These are phyloP conservation scores for Tragelaphus imberbis DNA, from an alignment of 2,113 vertebrate genomes.

Conservation along the genomic window DNA sequence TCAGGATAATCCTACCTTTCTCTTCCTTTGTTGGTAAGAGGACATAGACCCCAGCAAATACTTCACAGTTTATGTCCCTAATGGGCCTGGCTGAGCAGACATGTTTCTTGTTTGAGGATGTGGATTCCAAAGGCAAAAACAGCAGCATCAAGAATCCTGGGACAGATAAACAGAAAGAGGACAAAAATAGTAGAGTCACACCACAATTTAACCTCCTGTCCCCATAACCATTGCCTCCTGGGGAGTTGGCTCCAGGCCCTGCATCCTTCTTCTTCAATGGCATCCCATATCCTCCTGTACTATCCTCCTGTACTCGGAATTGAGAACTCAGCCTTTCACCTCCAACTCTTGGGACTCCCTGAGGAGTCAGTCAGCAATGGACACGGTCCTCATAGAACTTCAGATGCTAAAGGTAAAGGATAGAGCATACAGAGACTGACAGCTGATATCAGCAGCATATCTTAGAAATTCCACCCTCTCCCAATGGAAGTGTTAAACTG, in stretches of 20 bases:
- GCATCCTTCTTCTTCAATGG: background rate
- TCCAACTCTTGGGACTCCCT: background rate
- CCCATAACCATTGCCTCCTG: background rate
- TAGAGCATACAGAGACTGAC: too few species aligned
- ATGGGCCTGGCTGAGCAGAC: background rate
- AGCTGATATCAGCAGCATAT: too few species aligned
- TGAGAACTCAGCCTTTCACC: background rate
- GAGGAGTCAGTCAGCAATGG: background rate
- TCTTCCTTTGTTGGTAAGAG: background rate
- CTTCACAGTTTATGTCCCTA: background rate
- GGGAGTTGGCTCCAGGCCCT: background rate
- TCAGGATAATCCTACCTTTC: background rate
- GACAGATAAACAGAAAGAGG: background rate
- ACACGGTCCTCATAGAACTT: background rate
- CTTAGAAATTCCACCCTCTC: too few species aligned
- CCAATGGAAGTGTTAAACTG: too few species aligned
- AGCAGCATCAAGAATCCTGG: background rate
- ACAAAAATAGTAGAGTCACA: background rate
- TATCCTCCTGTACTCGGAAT: background rate
- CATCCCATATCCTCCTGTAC: background rate
- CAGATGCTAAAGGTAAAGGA: background rate
- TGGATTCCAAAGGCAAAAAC: background rate
- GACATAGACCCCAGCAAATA: background rate
- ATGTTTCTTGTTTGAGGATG: background rate
- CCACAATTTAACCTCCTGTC: background rate